Conservation (phyloP, 2,888 invertebrate genomes). For the Ennomos fuscantarius region DNA sequence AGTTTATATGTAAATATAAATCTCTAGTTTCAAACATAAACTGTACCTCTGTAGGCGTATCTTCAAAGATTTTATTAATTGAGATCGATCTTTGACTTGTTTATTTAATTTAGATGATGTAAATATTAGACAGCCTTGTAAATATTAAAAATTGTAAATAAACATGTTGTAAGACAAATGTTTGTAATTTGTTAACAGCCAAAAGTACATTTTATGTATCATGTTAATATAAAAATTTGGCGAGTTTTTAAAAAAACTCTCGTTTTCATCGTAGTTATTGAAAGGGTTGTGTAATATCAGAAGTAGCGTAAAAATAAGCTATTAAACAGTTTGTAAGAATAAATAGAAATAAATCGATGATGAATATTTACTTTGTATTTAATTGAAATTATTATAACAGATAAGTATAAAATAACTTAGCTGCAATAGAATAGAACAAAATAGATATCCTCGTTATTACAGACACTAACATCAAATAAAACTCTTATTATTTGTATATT, state of each 20-base stretch:
- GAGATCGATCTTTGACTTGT: constrained; percentile 25
- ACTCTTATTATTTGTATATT: too few relatives aligned
- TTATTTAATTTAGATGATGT: constrained; percentile 38
- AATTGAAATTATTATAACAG: too few relatives aligned
- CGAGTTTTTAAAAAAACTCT: constrained; percentile 48
- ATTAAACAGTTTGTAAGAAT: constrained; percentile 74
- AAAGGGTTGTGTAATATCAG: constrained; percentile 83
- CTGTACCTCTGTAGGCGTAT: constrained; percentile 38
- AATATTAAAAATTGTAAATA: constrained; percentile 57
- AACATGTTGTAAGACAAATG: constrained; percentile 49
- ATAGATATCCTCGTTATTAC: too few relatives aligned
- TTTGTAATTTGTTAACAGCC: constrained; percentile 64
- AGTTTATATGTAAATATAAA: constrained; percentile 50
- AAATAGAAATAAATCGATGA: constrained; percentile 66
- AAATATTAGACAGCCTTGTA: constrained; percentile 57
- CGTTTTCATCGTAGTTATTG: constrained; percentile 65
- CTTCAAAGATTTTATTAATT: constrained; percentile 24
- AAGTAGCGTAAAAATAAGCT: constrained; percentile 75
- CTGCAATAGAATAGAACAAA: too few relatives aligned
- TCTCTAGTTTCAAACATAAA: constrained; percentile 50
- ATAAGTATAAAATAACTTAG: too few relatives aligned
- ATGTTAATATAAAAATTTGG: constrained; percentile 45
- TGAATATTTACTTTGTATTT: constrained; percentile 30
- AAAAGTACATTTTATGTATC: constrained; percentile 61
- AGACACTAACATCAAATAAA: too few relatives aligned